Evolutionary conservation across 1,140 invertebrate genomes (phyloP).

Genomic region (Medauroidea extradentata): DNA sequence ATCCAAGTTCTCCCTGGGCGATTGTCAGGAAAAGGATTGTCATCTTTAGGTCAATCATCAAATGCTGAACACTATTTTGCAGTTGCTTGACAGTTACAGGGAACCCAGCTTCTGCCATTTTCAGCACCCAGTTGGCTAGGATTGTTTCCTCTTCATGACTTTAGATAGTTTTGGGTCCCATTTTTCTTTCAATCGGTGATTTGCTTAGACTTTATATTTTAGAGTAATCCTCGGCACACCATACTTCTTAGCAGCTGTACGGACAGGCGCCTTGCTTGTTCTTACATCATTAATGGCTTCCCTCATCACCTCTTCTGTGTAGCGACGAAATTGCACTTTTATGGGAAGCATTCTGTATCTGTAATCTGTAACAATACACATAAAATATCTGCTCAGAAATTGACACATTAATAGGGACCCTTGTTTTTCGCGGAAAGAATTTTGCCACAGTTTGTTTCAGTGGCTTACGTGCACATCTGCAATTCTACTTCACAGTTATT

Average conservation of each 20-base stretch:
- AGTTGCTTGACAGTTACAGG: constrained; percentile 37
- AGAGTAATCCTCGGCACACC: no score
- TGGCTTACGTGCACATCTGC: no score
- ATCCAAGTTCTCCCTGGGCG: constrained; percentile 5
- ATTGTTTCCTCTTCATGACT: constrained; percentile 28
- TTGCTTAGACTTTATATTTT: neutral
- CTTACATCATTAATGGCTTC: no score
- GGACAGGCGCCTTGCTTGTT: no score
- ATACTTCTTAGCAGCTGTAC: no score
- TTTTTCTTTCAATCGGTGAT: neutral
- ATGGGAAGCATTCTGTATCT: neutral
- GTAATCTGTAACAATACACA: neutral
- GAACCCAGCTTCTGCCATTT: constrained; percentile 34
- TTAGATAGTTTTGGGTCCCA: no score
- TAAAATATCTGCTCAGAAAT: neutral
- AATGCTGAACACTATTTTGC: constrained; percentile 35
- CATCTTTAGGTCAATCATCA: constrained; percentile 29
- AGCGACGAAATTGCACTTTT: neutral
- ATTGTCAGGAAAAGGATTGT: constrained; percentile 14
- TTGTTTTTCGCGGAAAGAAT: no score
- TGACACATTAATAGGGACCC: no score
- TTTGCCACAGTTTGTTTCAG: no score
- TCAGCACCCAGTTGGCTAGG: constrained; percentile 27
- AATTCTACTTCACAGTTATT: no score
- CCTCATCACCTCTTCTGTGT: no score